Conservation (phyloP, 1,140 invertebrate species). For the Teleogryllus occipitalis region DNA sequence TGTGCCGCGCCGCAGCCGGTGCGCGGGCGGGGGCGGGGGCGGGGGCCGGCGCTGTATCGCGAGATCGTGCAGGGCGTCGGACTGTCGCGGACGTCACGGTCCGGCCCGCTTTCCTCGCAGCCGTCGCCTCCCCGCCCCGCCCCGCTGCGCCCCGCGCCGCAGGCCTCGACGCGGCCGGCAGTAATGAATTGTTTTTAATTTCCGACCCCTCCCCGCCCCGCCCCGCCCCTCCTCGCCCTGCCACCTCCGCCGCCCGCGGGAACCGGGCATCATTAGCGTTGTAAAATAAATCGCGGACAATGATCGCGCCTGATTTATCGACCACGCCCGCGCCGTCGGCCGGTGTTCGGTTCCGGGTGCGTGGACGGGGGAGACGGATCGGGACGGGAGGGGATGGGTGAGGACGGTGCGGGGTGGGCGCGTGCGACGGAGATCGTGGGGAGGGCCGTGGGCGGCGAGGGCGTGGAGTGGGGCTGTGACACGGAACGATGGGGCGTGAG, state of each 20-base stretch:
- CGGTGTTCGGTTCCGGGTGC: not conserved
- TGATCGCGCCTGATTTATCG: not conserved
- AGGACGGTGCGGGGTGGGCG: too few species aligned
- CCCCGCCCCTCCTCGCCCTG: too few species aligned
- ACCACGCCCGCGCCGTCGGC: too few species aligned
- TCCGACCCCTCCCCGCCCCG: not conserved
- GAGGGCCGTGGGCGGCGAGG: too few species aligned
- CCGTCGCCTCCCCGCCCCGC: too few species aligned
- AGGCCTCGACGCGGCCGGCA: not conserved
- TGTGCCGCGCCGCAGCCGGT: not conserved
- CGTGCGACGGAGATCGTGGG: too few species aligned
- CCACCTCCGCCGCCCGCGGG: not conserved
- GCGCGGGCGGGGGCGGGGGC: too few species aligned
- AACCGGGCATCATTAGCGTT: not conserved
- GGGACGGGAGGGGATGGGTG: too few species aligned
- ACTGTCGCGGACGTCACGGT: not conserved
- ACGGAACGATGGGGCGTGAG: too few species aligned
- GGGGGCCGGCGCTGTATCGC: not conserved
- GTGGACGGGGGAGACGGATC: not conserved
- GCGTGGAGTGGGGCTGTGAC: too few species aligned
- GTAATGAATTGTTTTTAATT: slow-evolving; percentile 2
- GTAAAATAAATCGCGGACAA: not conserved
- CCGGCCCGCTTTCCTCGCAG: not conserved
- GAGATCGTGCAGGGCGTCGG: not conserved
- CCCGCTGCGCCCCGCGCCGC: too few species aligned